Evolutionary conservation across 2,888 invertebrate species (phyloP), one percentile per base, ranked within the genome.

Genomic region (Andricus quercusramuli): DNA sequence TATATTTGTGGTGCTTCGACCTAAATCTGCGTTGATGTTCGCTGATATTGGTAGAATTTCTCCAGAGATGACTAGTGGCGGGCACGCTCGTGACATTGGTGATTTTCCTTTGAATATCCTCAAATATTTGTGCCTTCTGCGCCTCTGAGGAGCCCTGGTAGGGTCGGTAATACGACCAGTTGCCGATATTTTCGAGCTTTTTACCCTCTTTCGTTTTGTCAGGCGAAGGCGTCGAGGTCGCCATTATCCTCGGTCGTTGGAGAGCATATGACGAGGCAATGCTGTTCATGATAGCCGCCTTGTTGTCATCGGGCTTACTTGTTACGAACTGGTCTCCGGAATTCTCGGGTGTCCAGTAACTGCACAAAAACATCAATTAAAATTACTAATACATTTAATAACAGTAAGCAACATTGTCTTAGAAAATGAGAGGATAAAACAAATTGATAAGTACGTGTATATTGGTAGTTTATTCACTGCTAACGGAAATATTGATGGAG

Each of bases 231-330:
- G 87, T 82, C 1, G 88, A 82, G 3, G 86, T 84, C n/a, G 85
- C 84, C 2, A 79, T 74, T 37, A 86, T 81, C 79, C 88, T 87
- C 56, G 88, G 86, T 77, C 87, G 89, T 68, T 90, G 90, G 62
- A 88, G 68, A 44, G 89, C 87, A 82, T 90, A 92, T 4, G 91
- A 89, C 15, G 90, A 90, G 15, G 88, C 90, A 80, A 92, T 91
- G 79, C 90, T 90, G 85, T 91, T 87, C 76, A 91, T 89, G 80
- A 91, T 90, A 5, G 89, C 89, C 5, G 91, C 88, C 82, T 91
- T 92, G 78, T 88, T 90, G 83, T 91, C 90, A 1, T 85, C 86
- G 0, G 89, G 86, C 20, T 83, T 64, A 25, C 87, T 88, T 25
- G 90, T 90, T 25, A 88, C 84, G 47, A 81, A 77, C 47, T 83